Conservation (phyloP, 2,113 vertebrate genomes). For the Nerophis lumbriciformis region DNA sequence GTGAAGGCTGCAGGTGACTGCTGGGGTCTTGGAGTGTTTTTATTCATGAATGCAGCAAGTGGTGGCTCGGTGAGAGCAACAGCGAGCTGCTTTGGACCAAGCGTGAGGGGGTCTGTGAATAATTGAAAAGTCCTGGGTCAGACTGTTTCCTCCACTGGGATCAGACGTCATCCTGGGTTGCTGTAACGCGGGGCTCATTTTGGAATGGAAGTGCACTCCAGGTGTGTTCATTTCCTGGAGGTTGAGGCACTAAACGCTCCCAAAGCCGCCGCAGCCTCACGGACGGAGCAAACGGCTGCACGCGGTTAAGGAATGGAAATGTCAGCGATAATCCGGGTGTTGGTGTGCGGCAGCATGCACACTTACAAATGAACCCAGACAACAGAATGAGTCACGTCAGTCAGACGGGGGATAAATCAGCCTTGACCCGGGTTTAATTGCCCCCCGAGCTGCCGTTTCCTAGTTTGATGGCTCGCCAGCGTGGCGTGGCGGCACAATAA, state of each 20-base stretch:
- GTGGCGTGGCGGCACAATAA: conserved; percentile 59
- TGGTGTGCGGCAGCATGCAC: conserved; percentile 27
- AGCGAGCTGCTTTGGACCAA: conserved; percentile 35
- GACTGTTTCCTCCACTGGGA: conserved; percentile 23
- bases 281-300: conserved; percentile 13
- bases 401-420: conserved; percentile 58
- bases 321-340: conserved; percentile 16
- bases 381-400: conserved; percentile 43
- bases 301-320: conserved; percentile 9
- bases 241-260: conserved; percentile 3
- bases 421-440: conserved; percentile 60
- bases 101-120: conserved; percentile 32
- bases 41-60: conserved; percentile 46
- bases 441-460: conserved; percentile 57
- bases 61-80: conserved; percentile 17
- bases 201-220: conserved; percentile 6
- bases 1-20: conserved; percentile 16
- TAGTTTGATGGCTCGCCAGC: conserved; percentile 62
- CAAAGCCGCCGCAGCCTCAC: neutral
- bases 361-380: conserved; percentile 25
- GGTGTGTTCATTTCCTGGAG: conserved; percentile 1
- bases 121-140: conserved; percentile 39
- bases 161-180: conserved; percentile 28
- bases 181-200: conserved; percentile 14
- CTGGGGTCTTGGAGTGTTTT: conserved; percentile 9